Conservation (phyloP, 2,888 invertebrate species). For the Alentia gelatinosa region DNA sequence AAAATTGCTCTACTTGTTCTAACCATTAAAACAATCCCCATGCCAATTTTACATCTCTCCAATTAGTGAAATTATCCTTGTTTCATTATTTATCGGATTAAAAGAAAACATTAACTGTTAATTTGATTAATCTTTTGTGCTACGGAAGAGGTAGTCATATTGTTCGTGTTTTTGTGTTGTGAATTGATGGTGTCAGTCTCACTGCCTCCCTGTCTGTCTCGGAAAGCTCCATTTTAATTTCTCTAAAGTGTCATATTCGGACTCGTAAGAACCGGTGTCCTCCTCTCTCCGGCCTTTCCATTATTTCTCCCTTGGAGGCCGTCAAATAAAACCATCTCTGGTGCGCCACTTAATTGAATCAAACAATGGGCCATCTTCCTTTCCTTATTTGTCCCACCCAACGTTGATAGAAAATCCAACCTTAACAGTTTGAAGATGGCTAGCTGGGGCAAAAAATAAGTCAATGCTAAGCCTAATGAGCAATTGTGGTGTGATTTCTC, state of each 20-base stretch:
- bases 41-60: neutral
- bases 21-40: too few species aligned
- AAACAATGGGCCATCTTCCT: neutral
- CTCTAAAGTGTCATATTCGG: neutral
- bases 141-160: neutral
- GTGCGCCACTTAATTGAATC: neutral
- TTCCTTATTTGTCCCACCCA: neutral
- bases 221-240: neutral
- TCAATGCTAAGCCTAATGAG: conserved; percentile 1
- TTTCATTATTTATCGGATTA: neutral
- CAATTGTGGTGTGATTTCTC: conserved; percentile 17
- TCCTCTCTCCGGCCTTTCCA: neutral
- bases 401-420: neutral
- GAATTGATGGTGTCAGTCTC: neutral
- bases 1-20: too few species aligned
- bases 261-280: neutral
- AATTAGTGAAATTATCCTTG: neutral
- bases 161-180: neutral
- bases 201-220: neutral
- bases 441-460: neutral
- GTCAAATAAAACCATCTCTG: neutral
- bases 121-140: neutral
- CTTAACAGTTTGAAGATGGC: conserved; percentile 3
- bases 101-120: neutral
- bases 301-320: neutral